Conservation (phyloP, 2,113 vertebrate species). For the Elaphurus davidianus region DNA sequence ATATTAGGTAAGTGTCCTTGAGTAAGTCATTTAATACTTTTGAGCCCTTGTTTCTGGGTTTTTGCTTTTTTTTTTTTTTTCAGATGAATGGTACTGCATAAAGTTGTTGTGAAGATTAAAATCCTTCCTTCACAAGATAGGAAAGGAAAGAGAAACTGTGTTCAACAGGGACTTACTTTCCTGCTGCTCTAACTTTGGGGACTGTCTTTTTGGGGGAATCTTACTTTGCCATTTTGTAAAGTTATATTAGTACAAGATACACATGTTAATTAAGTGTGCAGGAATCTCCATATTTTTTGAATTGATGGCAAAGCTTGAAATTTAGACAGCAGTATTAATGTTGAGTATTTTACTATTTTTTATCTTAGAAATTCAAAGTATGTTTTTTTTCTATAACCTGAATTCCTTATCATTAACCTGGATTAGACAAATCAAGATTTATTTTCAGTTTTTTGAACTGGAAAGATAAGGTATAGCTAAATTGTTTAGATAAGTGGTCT, state of each 20-base stretch:
- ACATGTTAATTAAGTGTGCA: background rate
- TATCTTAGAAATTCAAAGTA: background rate
- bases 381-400: background rate
- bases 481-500: background rate
- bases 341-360: background rate
- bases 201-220: background rate
- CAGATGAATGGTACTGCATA: background rate
- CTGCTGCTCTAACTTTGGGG: background rate
- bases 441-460: background rate
- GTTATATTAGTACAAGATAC: background rate
- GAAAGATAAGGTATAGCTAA: background rate
- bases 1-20: background rate
- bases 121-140: background rate
- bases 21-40: background rate
- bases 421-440: background rate
- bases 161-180: background rate
- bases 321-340: background rate
- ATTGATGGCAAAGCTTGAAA: background rate
- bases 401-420: slow-evolving; percentile 8
- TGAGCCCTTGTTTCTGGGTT: background rate
- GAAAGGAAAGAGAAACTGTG: slow-evolving; percentile 4
- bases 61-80: background rate
- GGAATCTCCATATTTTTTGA: background rate
- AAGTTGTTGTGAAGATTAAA: slow-evolving; percentile 21
- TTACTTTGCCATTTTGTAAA: background rate